A percentile compares a stretch with the other conserved stretches of the same genome.
Conservation (phyloP, 2,888 invertebrate genomes). For the Hypomecis punctinalis region DNA sequence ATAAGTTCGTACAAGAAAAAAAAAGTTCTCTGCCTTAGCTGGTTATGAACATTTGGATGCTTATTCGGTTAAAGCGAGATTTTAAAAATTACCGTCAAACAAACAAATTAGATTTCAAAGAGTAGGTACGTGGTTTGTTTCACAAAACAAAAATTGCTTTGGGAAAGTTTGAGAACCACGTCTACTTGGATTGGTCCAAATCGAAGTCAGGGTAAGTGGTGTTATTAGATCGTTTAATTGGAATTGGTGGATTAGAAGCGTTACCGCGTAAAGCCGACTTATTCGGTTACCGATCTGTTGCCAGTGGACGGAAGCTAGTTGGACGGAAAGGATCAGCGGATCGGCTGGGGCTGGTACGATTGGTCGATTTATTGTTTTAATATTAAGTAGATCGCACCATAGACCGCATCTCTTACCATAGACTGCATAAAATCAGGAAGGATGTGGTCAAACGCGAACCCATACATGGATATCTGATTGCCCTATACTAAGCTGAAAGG, state of each 20-base stretch:
- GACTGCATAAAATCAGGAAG: no score
- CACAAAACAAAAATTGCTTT: neutral
- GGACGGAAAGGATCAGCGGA: neutral
- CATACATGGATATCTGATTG: no score
- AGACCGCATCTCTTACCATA: no score
- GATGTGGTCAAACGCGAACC: no score
- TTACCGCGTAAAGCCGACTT: constrained; percentile 53
- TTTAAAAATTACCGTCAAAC: neutral
- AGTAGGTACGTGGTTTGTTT: neutral
- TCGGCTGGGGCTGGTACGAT: no score
- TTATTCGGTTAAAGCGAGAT: neutral
- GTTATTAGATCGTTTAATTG: constrained; percentile 73
- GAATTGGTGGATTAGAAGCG: constrained; percentile 74
- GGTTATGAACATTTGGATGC: no score
- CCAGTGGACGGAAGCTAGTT: constrained; percentile 28
- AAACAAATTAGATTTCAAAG: no score
- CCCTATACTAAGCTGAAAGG: no score
- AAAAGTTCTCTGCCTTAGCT: no score
- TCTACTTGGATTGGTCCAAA: constrained; percentile 60
- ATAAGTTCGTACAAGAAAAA: no score
- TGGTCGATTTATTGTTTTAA: no score
- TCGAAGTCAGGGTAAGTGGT: constrained; percentile 74
- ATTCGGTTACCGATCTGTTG: constrained; percentile 33
- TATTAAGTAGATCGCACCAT: no score
- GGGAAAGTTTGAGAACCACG: constrained; percentile 58